Evolutionary conservation across 2,797 vertebrate genomes (phyloP).

Genomic region (Dallia pectoralis): DNA sequence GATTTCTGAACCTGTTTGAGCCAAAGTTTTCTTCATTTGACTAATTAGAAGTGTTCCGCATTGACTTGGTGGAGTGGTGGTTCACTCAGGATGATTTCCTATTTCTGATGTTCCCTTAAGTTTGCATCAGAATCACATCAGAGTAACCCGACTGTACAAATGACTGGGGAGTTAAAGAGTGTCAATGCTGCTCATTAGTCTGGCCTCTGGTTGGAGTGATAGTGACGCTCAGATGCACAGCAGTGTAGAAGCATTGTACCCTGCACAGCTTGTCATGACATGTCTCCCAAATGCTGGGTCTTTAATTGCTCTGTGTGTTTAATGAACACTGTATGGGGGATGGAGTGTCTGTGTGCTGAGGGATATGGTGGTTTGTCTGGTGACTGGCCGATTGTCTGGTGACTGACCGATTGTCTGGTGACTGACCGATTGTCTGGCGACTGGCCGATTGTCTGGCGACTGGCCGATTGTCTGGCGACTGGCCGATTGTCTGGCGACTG

Average conservation of each 20-base stretch:
- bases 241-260: background rate
- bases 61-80: background rate
- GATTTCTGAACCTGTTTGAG: background rate
- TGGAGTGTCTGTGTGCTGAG: background rate
- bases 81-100: background rate
- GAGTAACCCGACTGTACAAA: constrained; percentile 4
- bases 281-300: background rate
- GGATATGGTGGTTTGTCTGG: background rate
- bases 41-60: background rate
- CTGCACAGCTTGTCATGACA: constrained; percentile 1
- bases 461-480: no score
- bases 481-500: no score
- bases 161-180: background rate
- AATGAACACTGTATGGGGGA: no score
- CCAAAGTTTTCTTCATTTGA: background rate
- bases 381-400: background rate
- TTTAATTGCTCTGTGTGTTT: background rate
- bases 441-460: background rate
- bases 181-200: constrained; percentile 1
- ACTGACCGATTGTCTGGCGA: no score
- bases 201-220: background rate
- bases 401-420: background rate
- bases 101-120: background rate
- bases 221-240: background rate
- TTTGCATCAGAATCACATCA: constrained; percentile 1